Evolutionary conservation across 2,888 invertebrate genomes (phyloP).

Genomic region (Pseudanteris insignis): DNA sequence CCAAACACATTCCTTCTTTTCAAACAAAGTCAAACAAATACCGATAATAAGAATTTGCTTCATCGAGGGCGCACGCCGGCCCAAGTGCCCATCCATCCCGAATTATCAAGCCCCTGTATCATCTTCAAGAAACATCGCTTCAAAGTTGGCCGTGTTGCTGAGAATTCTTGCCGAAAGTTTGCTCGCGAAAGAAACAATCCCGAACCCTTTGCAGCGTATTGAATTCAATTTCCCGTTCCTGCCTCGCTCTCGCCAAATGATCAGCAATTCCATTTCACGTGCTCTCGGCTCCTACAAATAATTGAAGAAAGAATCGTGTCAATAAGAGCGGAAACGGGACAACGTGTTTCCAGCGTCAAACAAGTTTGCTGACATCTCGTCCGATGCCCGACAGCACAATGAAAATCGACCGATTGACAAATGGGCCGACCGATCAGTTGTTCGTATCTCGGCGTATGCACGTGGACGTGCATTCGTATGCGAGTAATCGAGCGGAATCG

Average conservation of each 20-base stretch:
- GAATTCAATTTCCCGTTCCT: slow-evolving; percentile 13
- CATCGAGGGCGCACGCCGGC: too few relatives aligned
- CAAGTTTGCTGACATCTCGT: slow-evolving; percentile 18
- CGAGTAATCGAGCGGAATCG: too few relatives aligned
- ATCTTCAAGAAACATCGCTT: background rate
- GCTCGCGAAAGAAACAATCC: slow-evolving; percentile 3
- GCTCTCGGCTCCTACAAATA: slow-evolving; percentile 12
- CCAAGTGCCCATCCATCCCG: too few relatives aligned
- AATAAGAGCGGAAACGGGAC: slow-evolving; percentile 9
- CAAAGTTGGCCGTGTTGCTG: background rate
- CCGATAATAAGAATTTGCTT: too few relatives aligned
- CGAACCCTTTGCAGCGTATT: slow-evolving; percentile 1
- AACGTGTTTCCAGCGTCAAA: slow-evolving; percentile 12
- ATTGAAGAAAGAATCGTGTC: slow-evolving; percentile 27
- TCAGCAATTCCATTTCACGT: slow-evolving; percentile 25
- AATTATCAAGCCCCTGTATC: background rate
- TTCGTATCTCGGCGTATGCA: background rate
- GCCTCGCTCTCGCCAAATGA: slow-evolving; percentile 4
- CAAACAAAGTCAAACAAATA: too few relatives aligned
- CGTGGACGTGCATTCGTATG: too few relatives aligned
- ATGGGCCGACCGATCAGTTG: slow-evolving; percentile 26
- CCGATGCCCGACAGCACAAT: slow-evolving; percentile 13
- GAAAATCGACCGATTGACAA: slow-evolving; percentile 42
- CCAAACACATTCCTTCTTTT: too few relatives aligned
- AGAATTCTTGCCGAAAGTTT: slow-evolving; percentile 1